A percentile compares a stretch with the other conserved stretches of the same genome.
phyloP scores from a whole-genome alignment of 2,888 invertebrate species.

The Stegana nigrithorax region DNA sequence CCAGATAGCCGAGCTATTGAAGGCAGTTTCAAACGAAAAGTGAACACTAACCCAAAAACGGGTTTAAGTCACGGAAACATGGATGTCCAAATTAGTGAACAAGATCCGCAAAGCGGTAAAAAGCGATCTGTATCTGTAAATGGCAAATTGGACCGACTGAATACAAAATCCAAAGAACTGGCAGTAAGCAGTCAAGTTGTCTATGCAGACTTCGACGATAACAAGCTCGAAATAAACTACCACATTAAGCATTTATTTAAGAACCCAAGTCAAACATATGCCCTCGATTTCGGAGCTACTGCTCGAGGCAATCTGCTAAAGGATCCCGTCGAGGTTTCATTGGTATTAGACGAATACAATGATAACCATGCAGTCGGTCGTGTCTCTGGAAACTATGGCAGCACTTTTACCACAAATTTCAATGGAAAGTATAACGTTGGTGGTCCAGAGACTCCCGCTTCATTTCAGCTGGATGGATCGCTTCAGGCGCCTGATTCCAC shows the following conservation, averaged over 20 bases:
- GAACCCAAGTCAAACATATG: slow-evolving; percentile 55
- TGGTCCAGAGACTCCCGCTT: slow-evolving; percentile 65
- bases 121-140: slow-evolving; percentile 66
- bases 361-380: slow-evolving; percentile 64
- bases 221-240: slow-evolving; percentile 67
- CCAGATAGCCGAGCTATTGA: slow-evolving; percentile 65
- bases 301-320: slow-evolving; percentile 61
- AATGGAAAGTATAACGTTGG: slow-evolving; percentile 68
- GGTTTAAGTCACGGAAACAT: slow-evolving; percentile 69
- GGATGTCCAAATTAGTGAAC: slow-evolving; percentile 70
- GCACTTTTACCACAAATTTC: slow-evolving; percentile 65
- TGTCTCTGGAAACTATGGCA: slow-evolving; percentile 70
- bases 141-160: slow-evolving; percentile 66
- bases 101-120: slow-evolving; percentile 39
- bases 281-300: slow-evolving; percentile 38
- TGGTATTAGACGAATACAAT: slow-evolving; percentile 57
- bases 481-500: slow-evolving; percentile 72
- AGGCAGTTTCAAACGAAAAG: slow-evolving; percentile 63
- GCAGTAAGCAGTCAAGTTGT: slow-evolving; percentile 65
- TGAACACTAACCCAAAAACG: slow-evolving; percentile 65
- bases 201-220: slow-evolving; percentile 69
- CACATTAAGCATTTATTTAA: slow-evolving; percentile 65
- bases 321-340: slow-evolving; percentile 56
- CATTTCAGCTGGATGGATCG: slow-evolving; percentile 69
- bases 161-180: slow-evolving; percentile 67